Base-by-base conservation (phyloP, 2,888 invertebrate species). In the Plebejus argus region DNA sequence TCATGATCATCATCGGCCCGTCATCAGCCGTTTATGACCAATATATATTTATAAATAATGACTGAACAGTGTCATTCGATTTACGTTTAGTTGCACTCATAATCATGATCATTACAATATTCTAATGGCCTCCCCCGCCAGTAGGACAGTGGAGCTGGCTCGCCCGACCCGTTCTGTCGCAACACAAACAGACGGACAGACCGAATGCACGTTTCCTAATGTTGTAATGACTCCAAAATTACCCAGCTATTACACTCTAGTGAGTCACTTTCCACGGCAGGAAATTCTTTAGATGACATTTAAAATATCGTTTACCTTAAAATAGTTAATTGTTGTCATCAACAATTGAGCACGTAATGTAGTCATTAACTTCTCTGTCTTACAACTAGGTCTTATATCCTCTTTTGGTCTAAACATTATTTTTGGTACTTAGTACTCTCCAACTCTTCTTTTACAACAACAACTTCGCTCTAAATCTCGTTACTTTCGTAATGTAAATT, bases 171-270 rank as follows among this genome's bases (percentile, higher is more conserved):
- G 66, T 66, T 66, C 66, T 66, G 66, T 66, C 7, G 66, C 66
- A 66, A 66, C 66, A 66, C 28, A 28, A 28, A 66, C 66, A 66
- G 28, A 66, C 28, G 28, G 28, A 66, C 28, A 33, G 66, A 15
- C 66, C 66, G 15, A 66, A 66, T 66, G 28, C 10, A 61, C 28
- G 8, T 66, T 66, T 66, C 66, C 66, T 66, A 66, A 66, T 66
- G 33, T 28, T 66, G 33, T 66, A 66, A 66, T 66, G 28, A 12
- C 28, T 66, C 33, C 66, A 15, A 66, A 66, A 66, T 66, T 28
- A 66, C 66, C 28, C 15, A 33, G 33, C 66, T 33, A 66, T 66
- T 66, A 66, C 66, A 66, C 5, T 28, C 66, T 28, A 28, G 15
- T 66, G 66, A 66, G 28, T 66, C 66, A 28, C 28, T 66, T 66